phyloP scores from a whole-genome alignment of 2,113 vertebrate genomes.

The Catharus minimus region DNA sequence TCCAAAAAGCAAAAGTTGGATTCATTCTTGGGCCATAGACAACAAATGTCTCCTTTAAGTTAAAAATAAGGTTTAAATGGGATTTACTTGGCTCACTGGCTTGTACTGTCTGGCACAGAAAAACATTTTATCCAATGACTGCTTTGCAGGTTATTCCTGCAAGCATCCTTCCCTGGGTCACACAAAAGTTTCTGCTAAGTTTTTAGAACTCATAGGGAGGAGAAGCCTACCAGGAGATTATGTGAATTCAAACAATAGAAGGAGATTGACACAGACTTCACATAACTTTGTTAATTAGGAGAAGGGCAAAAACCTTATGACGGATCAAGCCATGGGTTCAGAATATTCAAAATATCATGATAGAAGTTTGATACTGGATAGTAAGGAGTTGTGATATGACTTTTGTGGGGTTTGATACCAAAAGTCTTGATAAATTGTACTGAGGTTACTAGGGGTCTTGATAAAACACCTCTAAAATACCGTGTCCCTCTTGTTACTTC shows the following conservation, averaged over 20 bases:
- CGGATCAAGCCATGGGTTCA: not conserved
- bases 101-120: not conserved
- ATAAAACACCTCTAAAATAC: not conserved
- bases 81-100: not conserved
- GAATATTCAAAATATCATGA: not conserved
- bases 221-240: not conserved
- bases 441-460: not conserved
- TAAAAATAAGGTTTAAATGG: slow-evolving; percentile 3
- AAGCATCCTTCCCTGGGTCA: not conserved
- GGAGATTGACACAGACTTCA: not conserved
- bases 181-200: not conserved
- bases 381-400: not conserved
- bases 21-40: not conserved
- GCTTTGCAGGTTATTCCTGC: not conserved
- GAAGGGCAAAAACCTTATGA: not conserved
- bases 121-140: not conserved
- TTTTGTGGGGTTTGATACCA: not conserved
- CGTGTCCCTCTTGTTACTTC: not conserved
- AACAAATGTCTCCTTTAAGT: not conserved
- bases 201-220: not conserved
- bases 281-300: not conserved
- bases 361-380: not conserved
- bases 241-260: not conserved
- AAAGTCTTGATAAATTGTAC: not conserved
- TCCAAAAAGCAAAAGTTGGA: slow-evolving; percentile 3